Conservation (phyloP, 2,888 invertebrate species). For the Cheilosia vulpina region DNA sequence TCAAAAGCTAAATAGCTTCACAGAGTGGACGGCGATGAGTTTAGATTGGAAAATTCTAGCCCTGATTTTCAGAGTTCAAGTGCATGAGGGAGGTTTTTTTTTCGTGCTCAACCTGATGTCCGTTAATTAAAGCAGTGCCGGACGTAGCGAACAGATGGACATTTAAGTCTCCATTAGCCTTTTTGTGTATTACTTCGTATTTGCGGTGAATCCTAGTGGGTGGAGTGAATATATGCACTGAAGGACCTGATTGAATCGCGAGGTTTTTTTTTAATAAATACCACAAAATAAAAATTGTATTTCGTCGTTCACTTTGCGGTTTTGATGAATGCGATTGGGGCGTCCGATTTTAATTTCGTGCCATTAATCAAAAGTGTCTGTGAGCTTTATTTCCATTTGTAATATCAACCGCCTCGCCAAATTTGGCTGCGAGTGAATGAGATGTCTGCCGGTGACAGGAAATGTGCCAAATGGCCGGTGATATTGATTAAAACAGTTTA, state of each 20-base stretch:
- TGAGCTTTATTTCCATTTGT: constrained; percentile 20
- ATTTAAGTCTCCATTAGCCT: constrained; percentile 1
- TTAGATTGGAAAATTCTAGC: not conserved
- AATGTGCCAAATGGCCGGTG: constrained; percentile 42
- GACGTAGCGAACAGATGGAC: not conserved
- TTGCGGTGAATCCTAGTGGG: not conserved
- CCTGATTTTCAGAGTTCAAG: not conserved
- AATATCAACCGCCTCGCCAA: not conserved
- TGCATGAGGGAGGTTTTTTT: not conserved
- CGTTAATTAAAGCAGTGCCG: no score
- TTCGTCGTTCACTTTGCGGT: constrained; percentile 47
- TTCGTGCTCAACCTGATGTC: not conserved
- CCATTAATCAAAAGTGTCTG: constrained; percentile 59
- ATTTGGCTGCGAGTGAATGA: not conserved
- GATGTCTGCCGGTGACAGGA: constrained; percentile 21
- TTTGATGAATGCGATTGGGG: constrained; percentile 39
- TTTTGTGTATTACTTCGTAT: not conserved
- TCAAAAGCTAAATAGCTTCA: constrained; percentile 15
- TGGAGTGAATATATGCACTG: no score
- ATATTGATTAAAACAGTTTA: constrained; percentile 55
- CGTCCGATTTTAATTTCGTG: constrained; percentile 32
- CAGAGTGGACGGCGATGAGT: not conserved
- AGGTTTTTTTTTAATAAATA: not conserved
- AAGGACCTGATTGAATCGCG: not conserved
- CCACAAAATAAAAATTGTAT: constrained; percentile 19